These are phyloP conservation scores for Brachionus paranguensis DNA, from an alignment of 1,140 invertebrate genomes.

Conservation along the genomic window DNA sequence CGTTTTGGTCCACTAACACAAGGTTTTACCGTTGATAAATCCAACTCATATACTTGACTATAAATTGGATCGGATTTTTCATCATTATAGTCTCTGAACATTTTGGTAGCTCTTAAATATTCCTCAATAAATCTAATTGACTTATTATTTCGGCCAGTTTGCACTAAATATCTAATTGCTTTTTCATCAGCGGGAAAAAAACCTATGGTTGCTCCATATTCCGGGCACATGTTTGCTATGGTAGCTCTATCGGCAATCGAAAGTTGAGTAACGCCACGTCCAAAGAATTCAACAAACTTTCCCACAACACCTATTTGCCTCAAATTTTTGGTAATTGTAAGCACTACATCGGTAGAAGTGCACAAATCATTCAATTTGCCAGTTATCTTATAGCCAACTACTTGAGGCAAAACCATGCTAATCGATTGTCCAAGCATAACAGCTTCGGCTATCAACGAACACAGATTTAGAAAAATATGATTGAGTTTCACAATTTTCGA, in stretches of 20 bases:
- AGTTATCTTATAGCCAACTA: slow-evolving; percentile 83
- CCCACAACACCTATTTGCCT: slow-evolving; percentile 88
- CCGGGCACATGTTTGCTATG: slow-evolving; percentile 84
- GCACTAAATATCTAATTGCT: slow-evolving; percentile 74
- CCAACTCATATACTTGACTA: slow-evolving; percentile 73
- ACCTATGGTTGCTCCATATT: slow-evolving; percentile 88
- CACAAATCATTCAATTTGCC: slow-evolving; percentile 73
- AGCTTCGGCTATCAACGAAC: slow-evolving; percentile 61
- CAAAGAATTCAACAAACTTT: slow-evolving; percentile 98
- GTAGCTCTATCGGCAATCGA: slow-evolving; percentile 83
- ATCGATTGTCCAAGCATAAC: slow-evolving; percentile 83
- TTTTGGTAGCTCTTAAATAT: slow-evolving; percentile 72
- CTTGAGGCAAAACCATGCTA: slow-evolving; percentile 88
- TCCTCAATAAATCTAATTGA: slow-evolving; percentile 76
- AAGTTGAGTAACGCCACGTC: slow-evolving; percentile 76
- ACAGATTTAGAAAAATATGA: neutral
- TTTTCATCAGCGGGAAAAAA: slow-evolving; percentile 88
- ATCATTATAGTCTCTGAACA: slow-evolving; percentile 78
- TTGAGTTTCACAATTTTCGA: neutral
- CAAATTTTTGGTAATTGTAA: slow-evolving; percentile 93
- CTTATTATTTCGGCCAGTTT: slow-evolving; percentile 76
- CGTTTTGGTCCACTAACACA: slow-evolving; percentile 93
- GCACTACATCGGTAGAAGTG: slow-evolving; percentile 94
- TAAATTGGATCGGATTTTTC: slow-evolving; percentile 72
- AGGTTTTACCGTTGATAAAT: slow-evolving; percentile 79